phyloP scores from a whole-genome alignment of 2,888 invertebrate genomes.

The Sicus ferrugineus region DNA sequence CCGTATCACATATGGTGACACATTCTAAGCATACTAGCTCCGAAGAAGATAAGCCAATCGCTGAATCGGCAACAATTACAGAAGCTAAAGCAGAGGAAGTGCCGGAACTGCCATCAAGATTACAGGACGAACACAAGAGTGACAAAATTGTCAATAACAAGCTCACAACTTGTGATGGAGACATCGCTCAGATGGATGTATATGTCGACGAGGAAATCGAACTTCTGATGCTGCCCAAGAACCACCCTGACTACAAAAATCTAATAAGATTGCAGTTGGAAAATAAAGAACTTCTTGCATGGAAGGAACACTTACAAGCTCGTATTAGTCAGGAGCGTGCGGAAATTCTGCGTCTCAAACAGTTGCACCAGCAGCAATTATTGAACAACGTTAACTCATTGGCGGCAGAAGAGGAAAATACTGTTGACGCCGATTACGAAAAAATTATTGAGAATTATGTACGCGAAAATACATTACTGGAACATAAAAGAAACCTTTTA shows the following conservation, averaged over 20 bases:
- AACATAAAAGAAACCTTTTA: constrained; percentile 73
- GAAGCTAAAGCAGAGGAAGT: constrained; percentile 45
- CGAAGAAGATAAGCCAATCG: constrained; percentile 51
- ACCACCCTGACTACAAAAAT: constrained; percentile 67
- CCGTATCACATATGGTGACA: neutral
- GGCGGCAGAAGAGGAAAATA: constrained; percentile 37
- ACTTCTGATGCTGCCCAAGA: constrained; percentile 67
- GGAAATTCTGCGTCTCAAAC: constrained; percentile 74
- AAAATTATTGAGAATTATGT: constrained; percentile 67
- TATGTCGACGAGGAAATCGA: constrained; percentile 54
- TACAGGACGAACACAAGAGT: constrained; percentile 19
- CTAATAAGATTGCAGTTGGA: constrained; percentile 72
- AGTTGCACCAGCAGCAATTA: constrained; percentile 60
- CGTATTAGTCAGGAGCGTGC: constrained; percentile 77
- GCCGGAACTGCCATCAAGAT: constrained; percentile 12
- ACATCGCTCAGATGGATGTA: constrained; percentile 36
- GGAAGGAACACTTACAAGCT: constrained; percentile 74
- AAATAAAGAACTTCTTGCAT: constrained; percentile 72
- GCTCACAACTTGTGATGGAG: neutral
- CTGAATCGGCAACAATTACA: constrained; percentile 46
- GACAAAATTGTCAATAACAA: neutral
- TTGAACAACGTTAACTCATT: constrained; percentile 9
- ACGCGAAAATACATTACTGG: constrained; percentile 73
- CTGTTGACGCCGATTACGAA: constrained; percentile 62
- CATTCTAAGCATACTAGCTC: constrained; percentile 37